Evolutionary conservation across 2,797 vertebrate species (phyloP), one percentile per base, ranked within the genome.

Genomic region (Aulostomus chinensis): DNA sequence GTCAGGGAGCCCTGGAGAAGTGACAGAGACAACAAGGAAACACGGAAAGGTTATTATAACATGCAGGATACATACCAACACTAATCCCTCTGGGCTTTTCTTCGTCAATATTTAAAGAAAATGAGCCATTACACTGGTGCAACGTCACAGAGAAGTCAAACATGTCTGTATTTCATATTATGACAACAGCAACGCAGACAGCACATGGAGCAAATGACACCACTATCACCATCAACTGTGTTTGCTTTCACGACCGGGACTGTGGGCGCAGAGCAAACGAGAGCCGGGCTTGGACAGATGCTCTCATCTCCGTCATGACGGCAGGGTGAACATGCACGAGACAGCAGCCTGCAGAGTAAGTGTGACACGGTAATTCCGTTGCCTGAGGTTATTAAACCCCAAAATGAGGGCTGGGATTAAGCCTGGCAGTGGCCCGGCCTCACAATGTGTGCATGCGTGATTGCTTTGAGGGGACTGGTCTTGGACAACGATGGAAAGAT

Each of bases 1-100:
- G 90, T 83, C 56, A 95, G 83, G 0, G 93, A 80, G 0, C 63
- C 87, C 96, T 99, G 71, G 2, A 12, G 33, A 56, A 51, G 63
- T n/a, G n/a, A n/a, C n/a, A n/a, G n/a, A n/a, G n/a, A n/a, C n/a
- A n/a, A n/a, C n/a, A n/a, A n/a, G n/a, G n/a, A n/a, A n/a, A n/a
- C n/a, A n/a, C n/a, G n/a, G n/a, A n/a, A n/a, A n/a, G n/a, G n/a
- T n/a, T n/a, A n/a, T n/a, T n/a, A n/a, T n/a, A n/a, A n/a, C n/a
- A n/a, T n/a, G n/a, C n/a, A n/a, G n/a, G n/a, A n/a, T n/a, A n/a
- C n/a, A n/a, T n/a, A n/a, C n/a, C n/a, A n/a, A n/a, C n/a, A n/a
- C n/a, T n/a, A 25, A 30, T 30, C n/a, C 12, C 12, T 13, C 14
- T 9, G 9, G 29, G 11, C 4, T 12, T 31, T 31, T 13, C 11